Conservation (phyloP, 2,888 invertebrate genomes). For the Homarus gammarus region DNA sequence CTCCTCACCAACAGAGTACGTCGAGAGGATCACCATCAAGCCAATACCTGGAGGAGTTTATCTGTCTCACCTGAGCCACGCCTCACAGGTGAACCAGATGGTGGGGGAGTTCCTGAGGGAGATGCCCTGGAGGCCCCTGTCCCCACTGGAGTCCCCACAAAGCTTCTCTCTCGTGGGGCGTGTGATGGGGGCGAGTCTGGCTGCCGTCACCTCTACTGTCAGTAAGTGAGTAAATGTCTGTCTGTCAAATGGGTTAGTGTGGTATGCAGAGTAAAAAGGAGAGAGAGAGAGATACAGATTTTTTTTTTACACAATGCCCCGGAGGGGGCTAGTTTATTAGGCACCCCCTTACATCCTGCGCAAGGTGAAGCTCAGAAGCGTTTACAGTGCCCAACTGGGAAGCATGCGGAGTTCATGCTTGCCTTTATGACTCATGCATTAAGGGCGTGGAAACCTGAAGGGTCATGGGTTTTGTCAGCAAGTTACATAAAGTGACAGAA, state of each 20-base stretch:
- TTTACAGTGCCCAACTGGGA: too few species aligned
- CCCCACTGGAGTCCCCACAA: constrained; percentile 24
- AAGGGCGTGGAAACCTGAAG: too few species aligned
- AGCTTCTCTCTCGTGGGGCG: constrained; percentile 51
- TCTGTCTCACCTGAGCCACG: constrained; percentile 34
- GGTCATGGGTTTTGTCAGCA: too few species aligned
- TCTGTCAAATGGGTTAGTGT: background rate
- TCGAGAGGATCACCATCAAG: constrained; percentile 64
- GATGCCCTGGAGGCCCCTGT: constrained; percentile 60
- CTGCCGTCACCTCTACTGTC: constrained; percentile 52
- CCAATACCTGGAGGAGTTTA: constrained; percentile 46
- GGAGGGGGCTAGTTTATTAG: too few species aligned
- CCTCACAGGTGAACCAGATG: constrained; percentile 44
- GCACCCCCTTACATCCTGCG: too few species aligned
- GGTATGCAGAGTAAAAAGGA: background rate
- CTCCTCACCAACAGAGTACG: constrained; percentile 48
- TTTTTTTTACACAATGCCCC: too few species aligned
- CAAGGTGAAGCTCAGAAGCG: too few species aligned
- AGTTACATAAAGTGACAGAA: too few species aligned
- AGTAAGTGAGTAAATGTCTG: constrained; percentile 42
- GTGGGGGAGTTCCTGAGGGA: constrained; percentile 59
- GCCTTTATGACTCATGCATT: too few species aligned
- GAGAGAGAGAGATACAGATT: too few species aligned
- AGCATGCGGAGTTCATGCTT: too few species aligned
- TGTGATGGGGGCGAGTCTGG: constrained; percentile 68